Evolutionary conservation across 2,797 vertebrate species (phyloP), one percentile per base, ranked within the genome.

Genomic region (Danionella dracula): DNA sequence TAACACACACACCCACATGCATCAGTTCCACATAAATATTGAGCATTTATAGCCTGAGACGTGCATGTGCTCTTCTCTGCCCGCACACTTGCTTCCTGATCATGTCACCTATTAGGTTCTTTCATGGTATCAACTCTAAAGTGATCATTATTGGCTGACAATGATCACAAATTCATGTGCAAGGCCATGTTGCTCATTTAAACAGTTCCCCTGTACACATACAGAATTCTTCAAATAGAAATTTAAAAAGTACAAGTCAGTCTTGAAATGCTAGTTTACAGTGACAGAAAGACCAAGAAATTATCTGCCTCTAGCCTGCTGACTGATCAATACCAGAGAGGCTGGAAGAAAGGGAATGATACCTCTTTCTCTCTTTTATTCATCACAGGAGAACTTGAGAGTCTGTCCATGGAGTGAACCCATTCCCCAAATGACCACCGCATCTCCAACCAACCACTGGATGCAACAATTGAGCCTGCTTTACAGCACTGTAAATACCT

Each of bases 401-500:
- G 65, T 76, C 72, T 85, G 85, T 85, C 85, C 86, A 83, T 60
- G 68, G 20, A 44, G 35, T 87, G 85, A 89, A 84, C 86, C 73
- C 74, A 82, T 78, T 74, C 73, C 83, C 73, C 68, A 53, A 66
- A 68, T 73, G 74, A 84, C 78, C 78, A 76, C 73, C 60, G 42
- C 76, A 73, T 76, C 81, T 49, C 73, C 72, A 76, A 77, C 79
- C 58, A 63, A 72, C 79, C 75, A 74, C 82, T 81, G 84, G 82
- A 83, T 79, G 74, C 68, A 70, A 82, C 86, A 79, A 82, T 76
- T 75, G 80, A 84, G 82, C 78, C 81, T 71, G 73, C 82, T 90
- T 90, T 88, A 90, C 87, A 81, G 86, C 85, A 84, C 84, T 20
- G 77, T 81, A 88, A 80, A 79, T 85, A 62, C 76, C 76, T 84